phyloP scores from a whole-genome alignment of 1,140 invertebrate genomes.

The Eufriesea mexicana region DNA sequence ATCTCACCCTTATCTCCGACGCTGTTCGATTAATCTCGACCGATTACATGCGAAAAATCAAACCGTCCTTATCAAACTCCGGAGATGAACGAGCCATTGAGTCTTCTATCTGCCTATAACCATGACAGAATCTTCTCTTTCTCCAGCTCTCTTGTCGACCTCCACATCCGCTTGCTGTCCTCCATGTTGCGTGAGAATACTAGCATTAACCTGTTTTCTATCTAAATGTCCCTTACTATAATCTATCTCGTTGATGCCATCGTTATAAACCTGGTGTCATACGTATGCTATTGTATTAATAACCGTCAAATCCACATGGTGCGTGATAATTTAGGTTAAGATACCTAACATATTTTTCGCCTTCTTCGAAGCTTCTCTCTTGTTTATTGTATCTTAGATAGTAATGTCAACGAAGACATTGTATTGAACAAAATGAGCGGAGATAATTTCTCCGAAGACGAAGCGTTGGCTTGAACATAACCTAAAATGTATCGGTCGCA shows the following conservation, averaged over 20 bases:
- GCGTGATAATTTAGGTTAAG: too few species aligned
- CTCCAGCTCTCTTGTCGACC: neutral
- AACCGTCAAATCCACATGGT: too few species aligned
- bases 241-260: too few species aligned
- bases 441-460: neutral
- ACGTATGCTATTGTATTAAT: too few species aligned
- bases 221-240: too few species aligned
- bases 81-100: constrained; percentile 4
- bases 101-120: neutral
- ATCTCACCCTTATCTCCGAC: constrained; percentile 13
- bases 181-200: neutral
- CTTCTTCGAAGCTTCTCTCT: too few species aligned
- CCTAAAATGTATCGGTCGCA: neutral
- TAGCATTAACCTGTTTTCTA: neutral
- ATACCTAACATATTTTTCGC: too few species aligned
- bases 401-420: too few species aligned
- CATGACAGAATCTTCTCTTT: too few species aligned
- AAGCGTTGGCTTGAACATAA: neutral
- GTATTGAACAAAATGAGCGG: too few species aligned
- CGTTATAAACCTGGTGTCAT: too few species aligned
- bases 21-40: constrained; percentile 37
- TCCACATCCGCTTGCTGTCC: neutral
- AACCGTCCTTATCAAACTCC: constrained; percentile 27
- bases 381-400: too few species aligned
- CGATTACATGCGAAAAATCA: constrained; percentile 36